A percentile compares a stretch with the other conserved stretches of the same genome.
Evolutionary conservation across 92 coral and sea anemone genomes (phyloP).

Genomic region (Anthopleura xanthogrammica): DNA sequence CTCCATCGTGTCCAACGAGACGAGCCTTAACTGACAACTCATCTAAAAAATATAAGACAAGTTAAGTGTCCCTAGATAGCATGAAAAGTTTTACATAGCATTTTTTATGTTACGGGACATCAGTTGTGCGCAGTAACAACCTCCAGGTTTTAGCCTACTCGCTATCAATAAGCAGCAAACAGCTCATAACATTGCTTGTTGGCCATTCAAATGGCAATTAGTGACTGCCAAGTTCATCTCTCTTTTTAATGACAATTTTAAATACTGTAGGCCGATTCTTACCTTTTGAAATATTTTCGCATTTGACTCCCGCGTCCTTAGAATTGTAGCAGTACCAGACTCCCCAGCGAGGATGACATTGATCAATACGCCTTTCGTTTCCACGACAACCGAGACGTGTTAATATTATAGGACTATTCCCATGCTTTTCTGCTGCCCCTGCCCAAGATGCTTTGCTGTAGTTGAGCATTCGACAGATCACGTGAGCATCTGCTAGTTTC

Average conservation of each 20-base stretch:
- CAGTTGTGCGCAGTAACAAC: too few relatives aligned
- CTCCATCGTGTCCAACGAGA: not conserved
- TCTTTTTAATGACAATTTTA: not conserved
- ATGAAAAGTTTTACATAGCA: not conserved
- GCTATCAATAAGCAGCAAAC: too few relatives aligned
- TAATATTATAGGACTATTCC: not conserved
- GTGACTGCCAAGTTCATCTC: not conserved
- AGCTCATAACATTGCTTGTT: too few relatives aligned
- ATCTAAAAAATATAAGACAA: not conserved
- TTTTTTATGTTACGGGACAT: too few relatives aligned
- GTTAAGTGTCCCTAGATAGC: too few relatives aligned
- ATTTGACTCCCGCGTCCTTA: not conserved
- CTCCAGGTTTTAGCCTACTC: too few relatives aligned
- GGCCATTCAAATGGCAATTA: too few relatives aligned
- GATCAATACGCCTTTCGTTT: not conserved
- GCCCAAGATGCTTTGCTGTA: conserved; percentile 15
- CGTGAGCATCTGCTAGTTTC: conserved; percentile 11
- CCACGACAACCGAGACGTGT: conserved; percentile 4
- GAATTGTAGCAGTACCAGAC: not conserved
- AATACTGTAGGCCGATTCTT: not conserved
- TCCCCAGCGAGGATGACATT: conserved; percentile 1
- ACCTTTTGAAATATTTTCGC: conserved; percentile 4
- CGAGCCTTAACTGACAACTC: not conserved
- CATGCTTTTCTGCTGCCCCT: not conserved
- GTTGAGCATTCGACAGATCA: conserved; percentile 11